These are phyloP conservation scores for Cheilosia vernalis DNA, from an alignment of 2,888 invertebrate genomes.

Conservation along the genomic window DNA sequence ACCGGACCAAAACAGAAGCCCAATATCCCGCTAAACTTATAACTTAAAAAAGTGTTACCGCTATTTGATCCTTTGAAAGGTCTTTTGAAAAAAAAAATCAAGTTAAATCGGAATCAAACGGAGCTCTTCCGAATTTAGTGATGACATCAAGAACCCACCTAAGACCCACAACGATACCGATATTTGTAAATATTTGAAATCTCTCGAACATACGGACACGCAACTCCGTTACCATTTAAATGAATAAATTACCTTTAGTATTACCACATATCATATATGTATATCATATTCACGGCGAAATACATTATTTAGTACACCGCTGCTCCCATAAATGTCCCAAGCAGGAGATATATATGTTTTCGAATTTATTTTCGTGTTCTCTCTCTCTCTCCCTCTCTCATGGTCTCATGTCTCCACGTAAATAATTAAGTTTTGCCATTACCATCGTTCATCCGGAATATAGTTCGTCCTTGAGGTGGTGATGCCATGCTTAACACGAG, in stretches of 20 bases:
- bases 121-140: neutral
- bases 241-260: constrained; percentile 59
- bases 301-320: constrained; percentile 59
- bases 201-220: neutral
- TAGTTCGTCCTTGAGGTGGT: constrained; percentile 50
- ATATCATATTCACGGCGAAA: constrained; percentile 51
- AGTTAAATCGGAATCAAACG: neutral
- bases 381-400: neutral
- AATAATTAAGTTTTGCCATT: constrained; percentile 53
- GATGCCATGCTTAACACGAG: constrained; percentile 32
- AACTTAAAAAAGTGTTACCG: too few species aligned
- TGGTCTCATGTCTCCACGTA: constrained; percentile 19
- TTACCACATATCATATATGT: neutral
- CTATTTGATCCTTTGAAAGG: too few species aligned
- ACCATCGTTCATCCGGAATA: constrained; percentile 9
- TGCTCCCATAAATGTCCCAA: constrained; percentile 57
- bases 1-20: too few species aligned
- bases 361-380: constrained; percentile 16
- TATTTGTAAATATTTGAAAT: constrained; percentile 43
- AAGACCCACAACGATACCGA: neutral
- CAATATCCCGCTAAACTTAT: too few species aligned
- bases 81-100: too few species aligned
- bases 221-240: neutral
- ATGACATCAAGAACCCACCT: constrained; percentile 1
- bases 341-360: constrained; percentile 45